These are phyloP conservation scores for Erythrocercus mccallii DNA, from an alignment of 2,113 vertebrate species.

Conservation along the genomic window DNA sequence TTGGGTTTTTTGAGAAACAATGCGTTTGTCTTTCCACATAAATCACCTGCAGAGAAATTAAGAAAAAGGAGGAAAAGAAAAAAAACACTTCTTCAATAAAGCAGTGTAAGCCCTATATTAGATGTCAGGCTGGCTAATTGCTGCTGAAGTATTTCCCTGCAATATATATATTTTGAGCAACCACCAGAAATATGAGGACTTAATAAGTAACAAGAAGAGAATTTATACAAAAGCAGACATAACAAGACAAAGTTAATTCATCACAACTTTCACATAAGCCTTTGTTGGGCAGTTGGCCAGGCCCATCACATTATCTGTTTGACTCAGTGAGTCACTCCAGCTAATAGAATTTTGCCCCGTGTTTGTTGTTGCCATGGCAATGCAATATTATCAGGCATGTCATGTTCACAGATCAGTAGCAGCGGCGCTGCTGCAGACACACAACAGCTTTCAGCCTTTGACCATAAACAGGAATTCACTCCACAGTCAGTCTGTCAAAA, in stretches of 20 bases:
- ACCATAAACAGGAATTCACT: constrained; percentile 80
- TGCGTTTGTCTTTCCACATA: background rate
- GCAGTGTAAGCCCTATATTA: background rate
- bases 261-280: constrained; percentile 76
- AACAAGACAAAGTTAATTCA: constrained; percentile 77
- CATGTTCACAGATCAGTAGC: constrained; percentile 86
- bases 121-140: constrained; percentile 1
- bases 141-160: constrained; percentile 21
- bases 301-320: constrained; percentile 80
- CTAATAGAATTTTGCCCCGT: constrained; percentile 84
- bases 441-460: constrained; percentile 80
- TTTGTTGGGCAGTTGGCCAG: constrained; percentile 78
- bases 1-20: background rate
- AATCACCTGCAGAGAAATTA: constrained; percentile 29
- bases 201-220: constrained; percentile 53
- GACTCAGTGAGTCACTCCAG: constrained; percentile 82
- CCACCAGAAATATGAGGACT: constrained; percentile 54
- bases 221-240: constrained; percentile 64
- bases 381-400: constrained; percentile 83
- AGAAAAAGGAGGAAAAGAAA: background rate
- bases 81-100: background rate
- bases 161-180: constrained; percentile 37
- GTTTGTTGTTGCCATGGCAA: constrained; percentile 89
- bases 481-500: constrained; percentile 79
- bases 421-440: constrained; percentile 74